Evolutionary conservation across 2,113 vertebrate genomes (phyloP), one percentile per base, ranked within the genome.

Genomic region (Chlamydotis undulata): DNA sequence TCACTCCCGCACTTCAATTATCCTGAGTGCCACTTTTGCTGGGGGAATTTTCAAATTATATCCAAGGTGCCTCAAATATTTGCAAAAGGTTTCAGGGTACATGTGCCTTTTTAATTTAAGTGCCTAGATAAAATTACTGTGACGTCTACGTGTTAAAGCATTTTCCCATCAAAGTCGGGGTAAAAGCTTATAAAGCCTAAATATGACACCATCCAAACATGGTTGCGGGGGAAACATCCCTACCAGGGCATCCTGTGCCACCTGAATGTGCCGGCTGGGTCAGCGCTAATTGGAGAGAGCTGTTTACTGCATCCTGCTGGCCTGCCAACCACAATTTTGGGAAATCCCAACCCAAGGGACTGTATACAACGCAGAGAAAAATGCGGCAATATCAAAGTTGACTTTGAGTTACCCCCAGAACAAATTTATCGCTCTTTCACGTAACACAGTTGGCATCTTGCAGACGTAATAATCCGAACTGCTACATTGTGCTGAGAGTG

Each of bases 51-150:
- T 96, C 87, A 76, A 88, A 75, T 95, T 92, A 95, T 47, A 81
- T 82, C 61, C 93, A 92, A 91, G 50, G 80, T 94, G 81, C 83
- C 53, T 96, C 74, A 94, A 91, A 94, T 96, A 94, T 97, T 94
- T 91, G 77, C 84, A 79, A 87, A 94, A 87, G 70, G 28, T 81
- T 95, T 89, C 74, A 79, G 74, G 87, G 87, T 79, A 41, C 28
- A 41, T 33, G 37, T 79, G 81, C 89, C 77, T 95, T 93, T 96
- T 95, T 61, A 96, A 95, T 91, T 92, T 82, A 89, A 93, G 65
- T 76, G 55, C 33, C 43, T 57, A 69, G 57, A 82, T 89, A 89
- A 93, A 92, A 96, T 61, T 85, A 87, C 49, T 79, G 31, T 87
- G 92, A 81, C 0, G 0, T 39, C 39, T 84, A 21, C 0, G 2